These are phyloP conservation scores for Cryptoblepharus egeriae DNA, from an alignment of 2,797 vertebrate species.

Conservation along the genomic window DNA sequence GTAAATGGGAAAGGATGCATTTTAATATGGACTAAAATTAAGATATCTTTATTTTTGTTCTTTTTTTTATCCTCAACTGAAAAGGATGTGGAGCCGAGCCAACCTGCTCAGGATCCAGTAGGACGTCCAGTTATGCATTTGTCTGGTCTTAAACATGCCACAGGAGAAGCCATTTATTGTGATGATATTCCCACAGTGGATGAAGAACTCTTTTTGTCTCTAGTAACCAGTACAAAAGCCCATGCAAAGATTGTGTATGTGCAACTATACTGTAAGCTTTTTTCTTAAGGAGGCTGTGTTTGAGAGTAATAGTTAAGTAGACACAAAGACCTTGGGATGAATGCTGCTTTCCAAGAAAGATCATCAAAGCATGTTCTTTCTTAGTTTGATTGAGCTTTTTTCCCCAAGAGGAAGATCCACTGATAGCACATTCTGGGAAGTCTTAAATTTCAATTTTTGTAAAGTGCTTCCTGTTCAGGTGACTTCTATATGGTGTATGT, in stretches of 20 bases:
- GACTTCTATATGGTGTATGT: neutral
- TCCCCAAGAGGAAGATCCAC: neutral
- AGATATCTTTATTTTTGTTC: neutral
- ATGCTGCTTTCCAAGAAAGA: neutral
- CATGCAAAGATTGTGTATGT: constrained; percentile 90
- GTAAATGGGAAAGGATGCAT: neutral
- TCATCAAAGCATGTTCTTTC: neutral
- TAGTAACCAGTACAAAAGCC: constrained; percentile 88
- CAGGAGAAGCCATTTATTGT: constrained; percentile 89
- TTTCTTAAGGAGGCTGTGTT: neutral
- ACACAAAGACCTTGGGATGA: neutral
- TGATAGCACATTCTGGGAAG: neutral
- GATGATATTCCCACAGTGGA: constrained; percentile 87
- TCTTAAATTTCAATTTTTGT: too few species aligned
- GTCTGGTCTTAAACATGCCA: constrained; percentile 87
- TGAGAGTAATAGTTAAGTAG: neutral
- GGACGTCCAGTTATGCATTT: constrained; percentile 88
- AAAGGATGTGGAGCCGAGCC: constrained; percentile 64
- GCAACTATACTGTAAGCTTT: neutral
- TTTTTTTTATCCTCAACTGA: constrained; percentile 10
- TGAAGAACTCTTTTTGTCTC: constrained; percentile 85
- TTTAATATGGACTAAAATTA: neutral
- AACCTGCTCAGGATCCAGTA: constrained; percentile 82
- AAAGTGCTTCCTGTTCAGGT: too few species aligned
- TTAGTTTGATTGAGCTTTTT: neutral